These are phyloP conservation scores for Gyps fulvus DNA, from an alignment of 2,113 vertebrate species.

Conservation along the genomic window DNA sequence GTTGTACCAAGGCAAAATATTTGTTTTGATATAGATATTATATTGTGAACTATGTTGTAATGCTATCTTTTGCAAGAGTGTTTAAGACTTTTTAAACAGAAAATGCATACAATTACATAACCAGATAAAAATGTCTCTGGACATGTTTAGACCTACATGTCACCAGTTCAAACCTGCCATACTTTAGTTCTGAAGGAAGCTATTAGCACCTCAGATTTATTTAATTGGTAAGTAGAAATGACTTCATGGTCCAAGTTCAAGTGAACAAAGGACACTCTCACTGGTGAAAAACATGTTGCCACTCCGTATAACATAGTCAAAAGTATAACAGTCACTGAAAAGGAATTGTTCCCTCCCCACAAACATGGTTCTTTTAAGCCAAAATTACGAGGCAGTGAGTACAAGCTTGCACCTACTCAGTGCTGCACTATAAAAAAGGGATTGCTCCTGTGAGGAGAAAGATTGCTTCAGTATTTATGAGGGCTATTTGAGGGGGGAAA, in stretches of 20 bases:
- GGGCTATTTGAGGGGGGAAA: neutral
- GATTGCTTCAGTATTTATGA: neutral
- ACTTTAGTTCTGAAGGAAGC: neutral
- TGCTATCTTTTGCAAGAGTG: neutral
- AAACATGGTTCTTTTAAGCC: neutral
- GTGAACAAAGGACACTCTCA: neutral
- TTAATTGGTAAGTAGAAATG: neutral
- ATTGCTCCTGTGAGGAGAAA: neutral
- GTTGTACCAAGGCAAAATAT: neutral
- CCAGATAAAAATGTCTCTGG: neutral
- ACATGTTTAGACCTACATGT: neutral
- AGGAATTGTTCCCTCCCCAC: neutral
- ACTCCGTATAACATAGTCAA: neutral
- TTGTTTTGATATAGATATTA: neutral
- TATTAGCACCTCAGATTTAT: neutral
- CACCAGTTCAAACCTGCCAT: neutral
- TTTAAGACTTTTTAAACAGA: neutral
- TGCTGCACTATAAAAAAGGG: neutral
- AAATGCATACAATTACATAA: neutral
- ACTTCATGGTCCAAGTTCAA: neutral
- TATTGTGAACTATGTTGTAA: neutral
- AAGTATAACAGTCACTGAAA: neutral
- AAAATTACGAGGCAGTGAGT: neutral
- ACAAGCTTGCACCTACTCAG: neutral
- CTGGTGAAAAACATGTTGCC: neutral